These are phyloP conservation scores for Coreius guichenoti DNA, from an alignment of 2,797 vertebrate species.

Conservation along the genomic window DNA sequence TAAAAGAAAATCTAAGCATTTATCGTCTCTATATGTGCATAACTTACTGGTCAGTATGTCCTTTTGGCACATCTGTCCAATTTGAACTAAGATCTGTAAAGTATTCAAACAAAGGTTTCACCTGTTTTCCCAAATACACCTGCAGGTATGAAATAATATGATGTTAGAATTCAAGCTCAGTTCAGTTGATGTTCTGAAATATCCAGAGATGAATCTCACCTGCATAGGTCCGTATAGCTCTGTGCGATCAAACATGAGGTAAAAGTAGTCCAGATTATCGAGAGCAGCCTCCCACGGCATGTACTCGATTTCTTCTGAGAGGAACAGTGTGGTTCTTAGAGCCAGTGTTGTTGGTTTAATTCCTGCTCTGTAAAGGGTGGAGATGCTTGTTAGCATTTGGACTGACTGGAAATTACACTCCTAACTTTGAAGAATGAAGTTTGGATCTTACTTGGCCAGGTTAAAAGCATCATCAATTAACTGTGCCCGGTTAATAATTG, in stretches of 20 bases:
- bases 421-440: background rate
- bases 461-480: conserved; percentile 91
- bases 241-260: conserved; percentile 91
- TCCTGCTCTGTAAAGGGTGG: conserved; percentile 76
- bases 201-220: conserved; percentile 71
- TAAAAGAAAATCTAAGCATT: background rate
- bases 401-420: background rate
- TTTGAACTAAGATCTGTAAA: conserved; percentile 65
- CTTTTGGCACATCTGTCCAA: conserved; percentile 44
- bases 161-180: background rate
- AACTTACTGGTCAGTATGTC: conserved; percentile 82
- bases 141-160: conserved; percentile 57
- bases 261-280: conserved; percentile 85
- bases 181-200: background rate
- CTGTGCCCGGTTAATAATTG: conserved; percentile 90
- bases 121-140: conserved; percentile 82
- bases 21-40: background rate
- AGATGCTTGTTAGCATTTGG: background rate
- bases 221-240: conserved; percentile 87
- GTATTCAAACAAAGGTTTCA: conserved; percentile 74
- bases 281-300: conserved; percentile 89
- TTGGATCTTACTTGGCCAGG: conserved; percentile 86
- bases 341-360: conserved; percentile 75
- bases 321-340: conserved; percentile 85
- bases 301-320: conserved; percentile 76